Conservation (phyloP, 1,140 invertebrate genomes). For the Steinernema feltiae region DNA sequence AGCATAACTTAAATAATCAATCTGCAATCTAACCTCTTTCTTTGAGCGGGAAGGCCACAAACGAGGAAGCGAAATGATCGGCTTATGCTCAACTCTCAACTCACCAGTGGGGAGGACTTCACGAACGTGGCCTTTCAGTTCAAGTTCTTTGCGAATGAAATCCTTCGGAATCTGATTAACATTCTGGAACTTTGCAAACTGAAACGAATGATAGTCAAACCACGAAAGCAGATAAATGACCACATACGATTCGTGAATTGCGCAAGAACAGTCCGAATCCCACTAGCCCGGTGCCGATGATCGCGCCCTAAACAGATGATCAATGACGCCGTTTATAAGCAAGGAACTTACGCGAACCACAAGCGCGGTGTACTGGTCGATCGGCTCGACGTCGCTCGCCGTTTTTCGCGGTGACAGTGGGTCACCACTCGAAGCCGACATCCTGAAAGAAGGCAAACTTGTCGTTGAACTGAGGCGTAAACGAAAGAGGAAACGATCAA, state of each 20-base stretch:
- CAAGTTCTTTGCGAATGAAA: conserved; percentile 51
- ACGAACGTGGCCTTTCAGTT: conserved; percentile 46
- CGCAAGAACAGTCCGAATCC: conserved; percentile 41
- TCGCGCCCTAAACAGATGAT: conserved; percentile 43
- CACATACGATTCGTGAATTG: conserved; percentile 48
- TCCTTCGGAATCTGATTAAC: conserved; percentile 52
- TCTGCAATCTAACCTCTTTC: background rate
- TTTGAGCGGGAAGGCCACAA: conserved; percentile 14
- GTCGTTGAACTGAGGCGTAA: background rate
- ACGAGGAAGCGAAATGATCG: conserved; percentile 42
- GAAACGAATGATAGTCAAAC: conserved; percentile 12
- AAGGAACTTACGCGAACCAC: conserved; percentile 34
- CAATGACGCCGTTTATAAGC: background rate
- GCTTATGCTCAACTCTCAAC: conserved; percentile 48
- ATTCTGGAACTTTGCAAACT: conserved; percentile 52
- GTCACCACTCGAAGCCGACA: background rate
- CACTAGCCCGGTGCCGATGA: conserved; percentile 44
- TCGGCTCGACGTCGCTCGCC: conserved; percentile 30
- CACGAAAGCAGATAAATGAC: too few relatives aligned
- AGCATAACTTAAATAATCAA: background rate
- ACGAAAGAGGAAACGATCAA: too few relatives aligned
- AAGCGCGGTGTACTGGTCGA: conserved; percentile 37
- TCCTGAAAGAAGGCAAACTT: background rate
- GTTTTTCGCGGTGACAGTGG: background rate
- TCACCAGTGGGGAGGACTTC: conserved; percentile 43